Evolutionary conservation across 2,888 invertebrate genomes (phyloP), one percentile per base, ranked within the genome.

Genomic region (Harpagoxenus sublaevis): DNA sequence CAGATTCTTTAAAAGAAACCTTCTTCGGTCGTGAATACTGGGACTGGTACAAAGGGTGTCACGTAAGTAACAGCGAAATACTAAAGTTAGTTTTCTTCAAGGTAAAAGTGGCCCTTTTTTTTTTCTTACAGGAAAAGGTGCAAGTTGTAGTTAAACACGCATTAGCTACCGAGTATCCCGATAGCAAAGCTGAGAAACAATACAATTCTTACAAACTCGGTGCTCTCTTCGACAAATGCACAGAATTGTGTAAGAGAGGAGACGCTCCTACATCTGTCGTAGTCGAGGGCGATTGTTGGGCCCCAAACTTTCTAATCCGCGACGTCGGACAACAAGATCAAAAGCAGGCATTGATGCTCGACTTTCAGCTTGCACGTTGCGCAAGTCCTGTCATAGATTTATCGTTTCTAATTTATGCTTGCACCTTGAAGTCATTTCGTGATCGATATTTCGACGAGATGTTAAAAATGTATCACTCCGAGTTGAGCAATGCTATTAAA

Each of bases 231-330:
- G 95, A 95, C 81, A 96, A 95, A 68, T 94, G 96, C 94, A 94
- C 95, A 1, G 94, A 95, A 18, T 95, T 96, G 0, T 95, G 95
- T 0, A 89, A 93, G 0, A 65, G 70, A 94, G 95, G 95, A 28
- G 94, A 96, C 28, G 92, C 92, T 3, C 92, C 93, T 63, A 94
- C 95, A 39, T 94, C 96, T 0, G 96, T 97, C 0, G 96, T 97
- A 45, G 96, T 96, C 0, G 97, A 97, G 84, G 97, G 97, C 0
- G 97, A 97, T 92, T 96, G 96, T 55, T 97, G 97, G 97, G 96
- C 96, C 0, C 97, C 97, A n/a, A 97, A 97, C 93, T 97, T 97
- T 89, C 93, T 97, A 0, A 96, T 96, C 10, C 96, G 96, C 55
- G 95, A 95, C 81, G 66, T 85, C 6, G 68, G 89, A 0, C 66